Conservation (phyloP, 1,140 invertebrate species). For the Rhopalosiphum padi region DNA sequence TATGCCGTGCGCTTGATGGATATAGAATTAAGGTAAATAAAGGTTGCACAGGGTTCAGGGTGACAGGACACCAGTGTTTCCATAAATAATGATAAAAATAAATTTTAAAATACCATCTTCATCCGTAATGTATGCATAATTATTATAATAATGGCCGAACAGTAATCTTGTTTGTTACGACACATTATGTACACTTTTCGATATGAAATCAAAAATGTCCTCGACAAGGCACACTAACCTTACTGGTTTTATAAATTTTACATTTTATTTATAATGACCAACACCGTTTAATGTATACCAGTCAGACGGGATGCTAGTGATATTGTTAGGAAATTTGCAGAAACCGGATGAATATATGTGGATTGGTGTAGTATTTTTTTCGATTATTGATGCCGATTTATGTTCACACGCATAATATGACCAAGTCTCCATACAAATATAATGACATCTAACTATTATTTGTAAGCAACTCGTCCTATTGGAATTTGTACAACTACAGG, state of each 20-base stretch:
- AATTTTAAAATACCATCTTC: slow-evolving; percentile 29
- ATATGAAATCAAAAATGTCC: slow-evolving; percentile 46
- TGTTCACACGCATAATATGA: neutral
- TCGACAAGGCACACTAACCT: slow-evolving; percentile 38
- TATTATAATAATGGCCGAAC: slow-evolving; percentile 30
- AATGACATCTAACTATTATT: neutral
- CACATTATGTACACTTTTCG: neutral
- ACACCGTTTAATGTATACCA: neutral
- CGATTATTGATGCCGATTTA: neutral
- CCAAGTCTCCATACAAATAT: neutral
- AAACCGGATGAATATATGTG: neutral
- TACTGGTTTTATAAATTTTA: slow-evolving; percentile 33
- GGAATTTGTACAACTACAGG: neutral
- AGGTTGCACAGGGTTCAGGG: slow-evolving; percentile 49
- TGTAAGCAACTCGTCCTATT: neutral
- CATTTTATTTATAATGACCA: slow-evolving; percentile 8
- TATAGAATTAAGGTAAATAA: slow-evolving; percentile 37
- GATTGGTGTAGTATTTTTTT: slow-evolving; percentile 16
- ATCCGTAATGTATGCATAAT: slow-evolving; percentile 11
- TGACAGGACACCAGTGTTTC: slow-evolving; percentile 35
- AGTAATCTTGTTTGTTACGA: slow-evolving; percentile 40
- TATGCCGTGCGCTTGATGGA: neutral
- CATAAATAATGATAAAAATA: slow-evolving; percentile 48
- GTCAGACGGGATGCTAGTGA: neutral
- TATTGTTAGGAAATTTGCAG: slow-evolving; percentile 1